Evolutionary conservation across 2,888 invertebrate genomes (phyloP), one percentile per base, ranked within the genome.

Genomic region (Biston stratarius): DNA sequence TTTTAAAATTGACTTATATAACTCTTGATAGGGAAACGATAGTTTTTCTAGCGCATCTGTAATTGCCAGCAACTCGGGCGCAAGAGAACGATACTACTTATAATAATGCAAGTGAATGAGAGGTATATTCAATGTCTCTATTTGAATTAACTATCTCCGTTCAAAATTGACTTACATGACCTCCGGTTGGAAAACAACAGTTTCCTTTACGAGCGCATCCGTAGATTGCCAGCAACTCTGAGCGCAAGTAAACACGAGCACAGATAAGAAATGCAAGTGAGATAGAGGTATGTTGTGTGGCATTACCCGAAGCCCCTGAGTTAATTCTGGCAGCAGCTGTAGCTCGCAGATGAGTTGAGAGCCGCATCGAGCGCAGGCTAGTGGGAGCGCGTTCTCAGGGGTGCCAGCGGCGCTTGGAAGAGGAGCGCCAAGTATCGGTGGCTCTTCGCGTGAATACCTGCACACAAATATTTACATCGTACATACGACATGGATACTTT

Each of bases 11-110:
- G 38, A 38, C n/a, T 85, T 84, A 92, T 45, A 91, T 80, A 83
- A 92, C 98, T 96, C 12, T 97, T 8, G 96, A 95, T 91, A 98
- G 98, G 75, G 98, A 95, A 64, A 97, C 86, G 14, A 97, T 24
- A 95, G 67, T 94, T 94, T 89, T 98, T 98, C 72, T 75, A 95
- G 94, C 49, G 93, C 94, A 76, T 96, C 96, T 6, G 95, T 95
- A 0, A 92, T 61, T 95, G 95, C 98, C 98, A 98, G 88, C 98
- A 98, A 83, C 97, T 42, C 95, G 95, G 47, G 95, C 92, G 85
- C 98, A 99, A 0, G 98, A 97, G 84, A 96, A 98, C 15, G 98
- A 91, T 12, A 98, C 90, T 5, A 98, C 96, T n/a, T 97, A 98
- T 9, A 98, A 97, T 85, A 98, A 87, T 98, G 98, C 47, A 97